Conservation (phyloP, 2,888 invertebrate species). For the Limnephilus lunatus region DNA sequence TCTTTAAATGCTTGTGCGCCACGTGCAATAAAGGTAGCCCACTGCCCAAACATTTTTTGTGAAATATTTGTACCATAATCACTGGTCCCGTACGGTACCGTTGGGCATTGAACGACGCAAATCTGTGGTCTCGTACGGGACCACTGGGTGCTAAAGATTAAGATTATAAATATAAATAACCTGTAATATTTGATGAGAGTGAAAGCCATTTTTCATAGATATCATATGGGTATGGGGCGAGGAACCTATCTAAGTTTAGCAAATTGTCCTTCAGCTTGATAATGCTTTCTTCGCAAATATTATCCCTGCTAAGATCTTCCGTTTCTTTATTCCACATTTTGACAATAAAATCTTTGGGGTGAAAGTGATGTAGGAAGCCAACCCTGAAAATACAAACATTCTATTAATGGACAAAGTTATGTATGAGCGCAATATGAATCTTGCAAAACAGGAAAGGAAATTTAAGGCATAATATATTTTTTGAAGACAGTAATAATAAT, state of each 20-base stretch:
- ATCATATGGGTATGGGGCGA: conserved; percentile 95
- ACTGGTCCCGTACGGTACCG: too few relatives aligned
- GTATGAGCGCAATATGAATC: neutral
- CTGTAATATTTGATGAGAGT: conserved; percentile 83
- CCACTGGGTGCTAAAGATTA: too few relatives aligned
- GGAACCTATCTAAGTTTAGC: conserved; percentile 84
- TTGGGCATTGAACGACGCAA: too few relatives aligned
- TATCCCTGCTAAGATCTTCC: conserved; percentile 85
- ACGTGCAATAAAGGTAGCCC: too few relatives aligned
- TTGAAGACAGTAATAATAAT: too few relatives aligned
- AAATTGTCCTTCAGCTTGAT: conserved; percentile 83
- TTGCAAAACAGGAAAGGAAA: too few relatives aligned
- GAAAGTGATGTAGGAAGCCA: conserved; percentile 92
- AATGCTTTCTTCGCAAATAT: conserved; percentile 81
- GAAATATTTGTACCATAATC: too few relatives aligned
- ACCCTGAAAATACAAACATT: conserved; percentile 73
- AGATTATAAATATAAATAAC: conserved; percentile 69
- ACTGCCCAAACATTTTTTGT: too few relatives aligned
- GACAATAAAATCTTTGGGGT: conserved; percentile 88
- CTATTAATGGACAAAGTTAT: neutral
- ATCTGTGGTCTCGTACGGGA: too few relatives aligned
- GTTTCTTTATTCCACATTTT: conserved; percentile 89
- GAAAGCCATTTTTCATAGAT: conserved; percentile 91
- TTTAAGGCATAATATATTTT: too few relatives aligned
- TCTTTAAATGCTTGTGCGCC: too few relatives aligned